phyloP scores from a whole-genome alignment of 2,113 vertebrate genomes.

The Podocnemis expansa region DNA sequence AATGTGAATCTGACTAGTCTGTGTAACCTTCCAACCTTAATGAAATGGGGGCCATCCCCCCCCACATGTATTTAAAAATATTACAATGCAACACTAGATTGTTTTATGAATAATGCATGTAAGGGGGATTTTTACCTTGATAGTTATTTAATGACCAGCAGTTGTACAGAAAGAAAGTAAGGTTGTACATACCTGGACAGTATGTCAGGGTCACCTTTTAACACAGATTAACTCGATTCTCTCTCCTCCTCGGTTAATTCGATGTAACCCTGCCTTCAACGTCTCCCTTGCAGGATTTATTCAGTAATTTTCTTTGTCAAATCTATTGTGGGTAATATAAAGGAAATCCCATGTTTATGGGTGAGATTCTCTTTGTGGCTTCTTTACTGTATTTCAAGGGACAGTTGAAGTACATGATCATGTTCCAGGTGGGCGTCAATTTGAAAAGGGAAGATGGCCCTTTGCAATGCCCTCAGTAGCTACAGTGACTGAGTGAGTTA shows the following conservation, averaged over 20 bases:
- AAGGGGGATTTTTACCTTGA: neutral
- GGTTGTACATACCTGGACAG: accelerated
- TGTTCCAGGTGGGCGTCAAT: accelerated
- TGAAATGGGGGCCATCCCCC: conserved; percentile 12
- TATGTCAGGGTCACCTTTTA: accelerated
- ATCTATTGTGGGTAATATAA: neutral
- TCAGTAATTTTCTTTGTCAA: neutral
- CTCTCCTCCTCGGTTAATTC: neutral
- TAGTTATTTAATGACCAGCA: accelerated
- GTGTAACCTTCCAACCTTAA: neutral
- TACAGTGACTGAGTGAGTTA: neutral
- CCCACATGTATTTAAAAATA: accelerated
- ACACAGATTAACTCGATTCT: accelerated
- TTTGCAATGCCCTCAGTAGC: neutral
- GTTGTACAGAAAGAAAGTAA: neutral
- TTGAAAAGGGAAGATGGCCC: neutral
- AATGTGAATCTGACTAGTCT: conserved; percentile 10
- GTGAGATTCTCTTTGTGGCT: neutral
- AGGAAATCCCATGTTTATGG: accelerated
- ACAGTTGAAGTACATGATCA: accelerated
- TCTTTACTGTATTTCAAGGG: accelerated
- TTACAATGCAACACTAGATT: accelerated
- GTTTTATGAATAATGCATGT: too few relatives aligned
- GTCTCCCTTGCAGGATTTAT: neutral
- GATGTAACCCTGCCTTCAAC: accelerated